These are phyloP conservation scores for Ooceraea biroi DNA, from an alignment of 1,140 invertebrate genomes.

Conservation along the genomic window DNA sequence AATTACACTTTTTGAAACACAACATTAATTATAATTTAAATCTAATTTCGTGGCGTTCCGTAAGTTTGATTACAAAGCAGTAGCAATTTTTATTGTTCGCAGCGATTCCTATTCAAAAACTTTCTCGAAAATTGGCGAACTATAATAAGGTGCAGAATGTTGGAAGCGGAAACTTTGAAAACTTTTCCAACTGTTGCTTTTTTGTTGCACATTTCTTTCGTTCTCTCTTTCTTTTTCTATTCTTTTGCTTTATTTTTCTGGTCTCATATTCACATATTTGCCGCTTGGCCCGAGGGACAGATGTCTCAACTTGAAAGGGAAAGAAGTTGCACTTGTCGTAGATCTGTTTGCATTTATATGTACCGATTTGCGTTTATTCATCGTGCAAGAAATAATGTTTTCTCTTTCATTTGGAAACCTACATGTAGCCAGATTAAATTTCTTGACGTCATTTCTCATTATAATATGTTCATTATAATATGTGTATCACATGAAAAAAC, in stretches of 20 bases:
- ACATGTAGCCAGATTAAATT: neutral
- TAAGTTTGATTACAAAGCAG: neutral
- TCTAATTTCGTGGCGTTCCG: neutral
- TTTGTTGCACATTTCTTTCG: neutral
- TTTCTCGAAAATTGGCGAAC: neutral
- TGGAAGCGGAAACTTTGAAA: neutral
- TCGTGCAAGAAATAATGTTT: neutral
- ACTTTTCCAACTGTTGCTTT: neutral
- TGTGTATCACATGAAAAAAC: neutral
- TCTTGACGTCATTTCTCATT: neutral
- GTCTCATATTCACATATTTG: constrained; percentile 28
- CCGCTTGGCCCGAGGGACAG: neutral
- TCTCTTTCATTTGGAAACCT: neutral
- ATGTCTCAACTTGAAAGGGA: constrained; percentile 29
- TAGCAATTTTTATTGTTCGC: neutral
- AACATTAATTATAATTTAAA: neutral
- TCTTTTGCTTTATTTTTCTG: constrained; percentile 47
- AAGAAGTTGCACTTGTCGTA: constrained; percentile 4
- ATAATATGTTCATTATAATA: neutral
- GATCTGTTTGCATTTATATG: constrained; percentile 47
- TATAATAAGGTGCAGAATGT: neutral
- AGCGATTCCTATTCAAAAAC: neutral
- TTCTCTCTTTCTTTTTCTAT: neutral
- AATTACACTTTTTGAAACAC: neutral
- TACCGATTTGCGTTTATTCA: constrained; percentile 13